Base-by-base conservation (phyloP, 2,797 vertebrate species). In the Echiichthys vipera region DNA sequence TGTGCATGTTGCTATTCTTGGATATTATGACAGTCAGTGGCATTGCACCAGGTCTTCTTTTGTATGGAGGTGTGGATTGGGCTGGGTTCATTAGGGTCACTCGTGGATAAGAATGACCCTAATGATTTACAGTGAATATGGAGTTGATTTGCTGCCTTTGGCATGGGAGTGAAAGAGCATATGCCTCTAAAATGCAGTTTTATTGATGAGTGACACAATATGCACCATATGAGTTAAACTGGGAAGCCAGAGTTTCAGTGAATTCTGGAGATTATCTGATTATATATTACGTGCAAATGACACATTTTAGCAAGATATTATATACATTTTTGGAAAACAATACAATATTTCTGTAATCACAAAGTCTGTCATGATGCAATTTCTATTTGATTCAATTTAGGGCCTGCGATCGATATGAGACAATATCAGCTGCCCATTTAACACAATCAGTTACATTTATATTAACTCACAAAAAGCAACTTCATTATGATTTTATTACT, bases 1-100 rank as follows among this genome's bases (percentile, higher is more conserved):
- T 77, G 53, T 81, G 87, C 73, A 81, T 73, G 85, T 69, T 85
- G 77, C 87, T 89, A 92, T 94, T 94, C 78, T 69, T 88, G 88
- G 88, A 80, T 80, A 50, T 83, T 74, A 84, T 81, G 84, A 89
- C 82, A 65, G 62, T 76, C 74, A 30, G 75, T 84, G 81, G 74
- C 81, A 54, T 63, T 73, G 74, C 83, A 86, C 80, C 79, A 85
- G 79, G 80, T 87, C 74, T 67, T 39, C 84, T 81, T 88, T 81
- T 90, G 82, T 83, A 50, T 66, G 24, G 29, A 36, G 0, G 43
- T 50, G 3, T 25, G 37, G 71, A 45, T 39, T 37, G 43, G 58
- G 59, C 18, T 10, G 47, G 54, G 77, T 77, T 87, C 73, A 75
- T 56, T 55, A 39, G 66, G 80, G 81, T 88, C 80, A 74, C 40